A percentile compares a stretch with the other conserved stretches of the same genome.
Evolutionary conservation across 2,888 invertebrate genomes (phyloP).

Genomic region (Hermodice carunculata): DNA sequence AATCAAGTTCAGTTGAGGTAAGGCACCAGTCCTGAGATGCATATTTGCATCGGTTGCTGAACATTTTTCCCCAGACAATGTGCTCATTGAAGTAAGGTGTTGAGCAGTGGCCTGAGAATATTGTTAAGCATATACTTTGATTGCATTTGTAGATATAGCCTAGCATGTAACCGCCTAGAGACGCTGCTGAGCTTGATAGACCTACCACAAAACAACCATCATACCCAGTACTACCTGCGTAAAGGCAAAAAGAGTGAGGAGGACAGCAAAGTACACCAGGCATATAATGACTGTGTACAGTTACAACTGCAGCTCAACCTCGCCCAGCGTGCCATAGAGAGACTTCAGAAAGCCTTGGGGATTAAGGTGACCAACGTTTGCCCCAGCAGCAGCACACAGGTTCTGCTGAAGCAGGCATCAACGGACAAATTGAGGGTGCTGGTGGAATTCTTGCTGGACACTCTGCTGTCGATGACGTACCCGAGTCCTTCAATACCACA

Average conservation of each 20-base stretch:
- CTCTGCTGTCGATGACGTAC: constrained; percentile 74
- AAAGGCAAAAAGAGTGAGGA: constrained; percentile 74
- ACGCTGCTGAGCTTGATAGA: constrained; percentile 76
- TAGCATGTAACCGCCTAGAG: constrained; percentile 87
- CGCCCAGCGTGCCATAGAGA: constrained; percentile 75
- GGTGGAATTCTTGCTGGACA: constrained; percentile 85
- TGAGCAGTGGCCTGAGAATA: too few relatives aligned
- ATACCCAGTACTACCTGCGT: constrained; percentile 76
- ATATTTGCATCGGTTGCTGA: too few relatives aligned
- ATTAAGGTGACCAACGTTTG: constrained; percentile 27
- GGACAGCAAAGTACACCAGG: constrained; percentile 70
- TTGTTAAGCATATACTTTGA: too few relatives aligned
- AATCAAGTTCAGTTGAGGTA: too few relatives aligned
- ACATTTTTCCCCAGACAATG: too few relatives aligned
- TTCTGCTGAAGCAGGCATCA: constrained; percentile 74
- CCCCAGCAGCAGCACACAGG: constrained; percentile 45
- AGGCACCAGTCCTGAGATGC: too few relatives aligned
- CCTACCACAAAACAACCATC: constrained; percentile 72
- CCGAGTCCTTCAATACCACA: constrained; percentile 68
- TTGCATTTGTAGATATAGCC: too few relatives aligned
- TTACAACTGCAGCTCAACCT: constrained; percentile 91
- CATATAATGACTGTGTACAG: constrained; percentile 84
- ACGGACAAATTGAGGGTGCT: constrained; percentile 88
- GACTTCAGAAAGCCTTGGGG: constrained; percentile 77
- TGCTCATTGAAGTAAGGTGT: too few relatives aligned